Evolutionary conservation across 2,113 vertebrate genomes (phyloP).

Genomic region (Gnathonemus echidnorhynchus): DNA sequence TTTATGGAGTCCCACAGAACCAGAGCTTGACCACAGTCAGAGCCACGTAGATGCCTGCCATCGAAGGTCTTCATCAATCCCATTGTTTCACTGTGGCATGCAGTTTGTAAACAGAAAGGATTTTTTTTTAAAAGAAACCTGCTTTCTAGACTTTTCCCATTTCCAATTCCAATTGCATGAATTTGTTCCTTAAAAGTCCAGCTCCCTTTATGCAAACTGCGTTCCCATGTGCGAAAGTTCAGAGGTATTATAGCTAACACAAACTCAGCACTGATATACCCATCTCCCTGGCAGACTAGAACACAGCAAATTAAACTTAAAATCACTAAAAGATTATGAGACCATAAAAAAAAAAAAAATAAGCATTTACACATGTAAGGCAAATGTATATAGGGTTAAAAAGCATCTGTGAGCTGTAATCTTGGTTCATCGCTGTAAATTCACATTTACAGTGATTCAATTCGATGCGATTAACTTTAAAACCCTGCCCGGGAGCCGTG

Average conservation of each 20-base stretch:
- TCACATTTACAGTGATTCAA: constrained; percentile 54
- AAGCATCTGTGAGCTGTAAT: constrained; percentile 38
- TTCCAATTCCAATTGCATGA: constrained; percentile 13
- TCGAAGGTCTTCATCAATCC: background rate
- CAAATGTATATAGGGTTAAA: constrained; percentile 56
- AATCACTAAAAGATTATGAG: constrained; percentile 44
- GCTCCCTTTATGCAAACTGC: constrained; percentile 32
- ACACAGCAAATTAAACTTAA: constrained; percentile 53
- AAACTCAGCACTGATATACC: constrained; percentile 27
- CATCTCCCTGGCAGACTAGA: constrained; percentile 35
- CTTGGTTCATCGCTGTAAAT: constrained; percentile 47
- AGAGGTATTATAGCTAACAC: constrained; percentile 24
- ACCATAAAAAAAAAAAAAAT: constrained; percentile 41
- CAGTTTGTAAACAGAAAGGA: constrained; percentile 22
- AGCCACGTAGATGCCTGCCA: background rate
- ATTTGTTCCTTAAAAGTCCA: constrained; percentile 28
- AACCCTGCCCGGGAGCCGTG: background rate
- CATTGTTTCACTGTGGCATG: background rate
- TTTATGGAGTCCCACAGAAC: background rate
- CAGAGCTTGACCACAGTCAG: background rate
- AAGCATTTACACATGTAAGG: constrained; percentile 51
- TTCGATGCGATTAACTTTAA: constrained; percentile 9
- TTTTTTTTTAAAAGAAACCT: constrained; percentile 7
- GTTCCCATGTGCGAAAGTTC: constrained; percentile 38
- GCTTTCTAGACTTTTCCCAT: background rate